Evolutionary conservation across 2,888 invertebrate genomes (phyloP), one percentile per base, ranked within the genome.

Genomic region (Mimachlamys varia): DNA sequence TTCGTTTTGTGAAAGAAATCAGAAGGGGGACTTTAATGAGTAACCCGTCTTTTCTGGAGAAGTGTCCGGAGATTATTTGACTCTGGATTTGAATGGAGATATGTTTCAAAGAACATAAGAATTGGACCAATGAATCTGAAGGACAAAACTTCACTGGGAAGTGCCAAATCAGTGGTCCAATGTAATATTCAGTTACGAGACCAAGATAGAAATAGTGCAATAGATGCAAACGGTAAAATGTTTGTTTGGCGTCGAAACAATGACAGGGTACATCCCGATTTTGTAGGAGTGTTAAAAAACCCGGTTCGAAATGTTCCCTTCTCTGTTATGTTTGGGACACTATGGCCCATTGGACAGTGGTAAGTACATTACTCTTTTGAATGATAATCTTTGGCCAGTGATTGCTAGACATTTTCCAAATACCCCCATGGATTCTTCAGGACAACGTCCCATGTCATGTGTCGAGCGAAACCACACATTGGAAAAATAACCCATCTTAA

Each of bases 381-480:
- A 90, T 55, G 22, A 89, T 10, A 22, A 89, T 55, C 88, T 90
- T 17, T 90, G 90, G 89, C 89, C 89, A 19, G 89, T 89, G 10
- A 38, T 89, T 13, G 38, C 58, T n/a, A 88, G 76, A 90, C 44
- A 90, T 55, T 90, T 90, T 44, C 27, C 76, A 44, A 87, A 37
- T 13, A 27, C 27, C 49, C 37, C 22, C n/a, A n/a, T 89, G 38
- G 38, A 89, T 88, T 38, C 88, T 89, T 0, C 89, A 90, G 50
- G 90, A 89, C 22, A 88, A 90, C n/a, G 88, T 89, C 19, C 89
- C 88, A 38, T 90, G 90, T 44, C 89, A 89, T 44, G 87, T 90
- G 22, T 90, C 89, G 22, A 89, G 89, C 53, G 37, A 89, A 89
- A 55, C 55, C 55, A 55, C 19, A 3, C 3, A 17, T 13, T 55